phyloP scores from a whole-genome alignment of 2,113 vertebrate species.

The Bufo bufo region DNA sequence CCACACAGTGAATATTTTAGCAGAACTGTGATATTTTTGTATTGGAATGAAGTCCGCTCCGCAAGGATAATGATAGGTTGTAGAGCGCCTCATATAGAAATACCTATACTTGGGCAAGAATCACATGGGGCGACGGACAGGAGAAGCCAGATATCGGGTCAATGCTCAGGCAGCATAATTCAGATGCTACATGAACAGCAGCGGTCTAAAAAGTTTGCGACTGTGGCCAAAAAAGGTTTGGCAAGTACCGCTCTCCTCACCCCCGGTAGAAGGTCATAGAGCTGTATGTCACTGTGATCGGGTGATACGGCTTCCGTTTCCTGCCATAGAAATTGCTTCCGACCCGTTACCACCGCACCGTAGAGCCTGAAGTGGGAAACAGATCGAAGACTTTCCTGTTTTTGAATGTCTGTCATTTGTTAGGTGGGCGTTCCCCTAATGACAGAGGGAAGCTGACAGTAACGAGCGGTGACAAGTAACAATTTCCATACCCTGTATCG shows the following conservation, averaged over 20 bases:
- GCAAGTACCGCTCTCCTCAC: too few relatives aligned
- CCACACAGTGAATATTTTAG: not conserved
- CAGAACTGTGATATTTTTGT: not conserved
- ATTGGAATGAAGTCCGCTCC: not conserved
- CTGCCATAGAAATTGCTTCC: not conserved
- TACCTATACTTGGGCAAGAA: not conserved
- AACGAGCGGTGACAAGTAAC: slow-evolving; percentile 51
- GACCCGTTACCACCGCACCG: not conserved
- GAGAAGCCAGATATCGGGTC: not conserved
- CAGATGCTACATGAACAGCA: too few relatives aligned
- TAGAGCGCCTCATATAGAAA: not conserved
- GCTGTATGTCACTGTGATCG: not conserved
- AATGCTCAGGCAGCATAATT: too few relatives aligned
- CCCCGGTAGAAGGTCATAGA: too few relatives aligned
- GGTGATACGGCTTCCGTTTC: not conserved
- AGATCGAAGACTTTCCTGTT: not conserved
- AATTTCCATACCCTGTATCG: slow-evolving; percentile 47
- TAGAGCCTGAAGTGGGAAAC: not conserved
- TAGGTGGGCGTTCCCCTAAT: slow-evolving; percentile 45
- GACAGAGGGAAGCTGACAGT: slow-evolving; percentile 41
- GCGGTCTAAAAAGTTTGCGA: too few relatives aligned
- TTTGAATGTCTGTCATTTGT: slow-evolving; percentile 18
- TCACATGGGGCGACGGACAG: not conserved
- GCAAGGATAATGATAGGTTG: not conserved
- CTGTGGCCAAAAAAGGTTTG: too few relatives aligned